Evolutionary conservation across 53 echinoderm and acorn worm species (phyloP).

Genomic region (Antedon mediterranea): DNA sequence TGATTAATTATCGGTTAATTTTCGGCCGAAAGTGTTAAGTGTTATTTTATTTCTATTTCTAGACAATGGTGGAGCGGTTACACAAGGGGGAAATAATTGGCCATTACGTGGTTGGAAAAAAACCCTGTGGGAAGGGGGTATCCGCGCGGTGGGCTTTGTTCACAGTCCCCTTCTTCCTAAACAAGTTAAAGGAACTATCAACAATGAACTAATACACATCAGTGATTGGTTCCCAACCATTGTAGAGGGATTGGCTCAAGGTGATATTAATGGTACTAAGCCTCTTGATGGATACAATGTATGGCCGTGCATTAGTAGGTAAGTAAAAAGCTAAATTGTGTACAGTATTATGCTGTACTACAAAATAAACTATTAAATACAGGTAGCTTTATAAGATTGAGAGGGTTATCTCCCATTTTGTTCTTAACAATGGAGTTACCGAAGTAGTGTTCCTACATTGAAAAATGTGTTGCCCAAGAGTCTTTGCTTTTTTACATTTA

Average conservation of each 20-base stretch:
- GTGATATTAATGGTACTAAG: constrained; percentile 17
- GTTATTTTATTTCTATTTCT: no score
- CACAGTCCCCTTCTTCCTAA: constrained; percentile 10
- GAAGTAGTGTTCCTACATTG: no score
- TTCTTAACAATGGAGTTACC: no score
- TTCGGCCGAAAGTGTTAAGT: no score
- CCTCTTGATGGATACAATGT: constrained; percentile 54
- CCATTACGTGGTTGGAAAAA: constrained; percentile 17
- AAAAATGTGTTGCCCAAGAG: no score
- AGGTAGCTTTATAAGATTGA: no score
- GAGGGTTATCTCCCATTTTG: no score
- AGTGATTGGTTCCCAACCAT: constrained; percentile 86
- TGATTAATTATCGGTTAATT: no score
- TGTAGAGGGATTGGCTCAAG: constrained; percentile 46
- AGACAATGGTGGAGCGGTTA: constrained; percentile 21
- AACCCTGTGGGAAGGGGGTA: constrained; percentile 17
- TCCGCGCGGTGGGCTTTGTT: constrained; percentile 25
- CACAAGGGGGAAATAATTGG: constrained; percentile 19
- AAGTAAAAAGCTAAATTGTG: background rate
- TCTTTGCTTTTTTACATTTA: no score
- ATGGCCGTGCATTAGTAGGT: constrained; percentile 46
- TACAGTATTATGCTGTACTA: no score
- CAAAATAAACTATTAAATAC: no score
- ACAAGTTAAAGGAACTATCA: background rate
- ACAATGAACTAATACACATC: constrained; percentile 46